These are phyloP conservation scores for Enchytraeus crypticus DNA, from an alignment of 2,888 invertebrate species.

Conservation along the genomic window DNA sequence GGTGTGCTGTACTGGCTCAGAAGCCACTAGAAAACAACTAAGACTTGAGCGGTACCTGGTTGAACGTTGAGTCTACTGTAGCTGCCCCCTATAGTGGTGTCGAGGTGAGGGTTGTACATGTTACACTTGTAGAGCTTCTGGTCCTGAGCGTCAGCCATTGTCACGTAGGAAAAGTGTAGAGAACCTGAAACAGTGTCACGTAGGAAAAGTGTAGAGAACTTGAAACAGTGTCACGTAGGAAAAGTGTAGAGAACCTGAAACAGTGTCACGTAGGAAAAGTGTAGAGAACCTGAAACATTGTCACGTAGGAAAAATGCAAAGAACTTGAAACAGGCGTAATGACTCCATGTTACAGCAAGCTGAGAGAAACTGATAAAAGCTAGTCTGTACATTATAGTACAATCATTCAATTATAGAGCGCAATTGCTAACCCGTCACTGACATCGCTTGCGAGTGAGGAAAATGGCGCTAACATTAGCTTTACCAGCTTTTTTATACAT, in stretches of 20 bases:
- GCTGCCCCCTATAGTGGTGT: conserved; percentile 3
- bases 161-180: conserved; percentile 7
- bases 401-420: too few relatives aligned
- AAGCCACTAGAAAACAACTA: too few relatives aligned
- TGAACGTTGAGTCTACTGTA: conserved; percentile 5
- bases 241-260: conserved; percentile 6
- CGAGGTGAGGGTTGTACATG: conserved; percentile 7
- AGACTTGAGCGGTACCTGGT: neutral
- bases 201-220: too few relatives aligned
- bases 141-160: neutral
- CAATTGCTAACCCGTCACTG: too few relatives aligned
- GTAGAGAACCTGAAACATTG: neutral
- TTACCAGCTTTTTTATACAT: too few relatives aligned
- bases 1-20: too few relatives aligned
- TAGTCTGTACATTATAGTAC: too few relatives aligned
- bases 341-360: too few relatives aligned
- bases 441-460: too few relatives aligned
- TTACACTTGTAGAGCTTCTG: conserved; percentile 7
- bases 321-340: neutral
- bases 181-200: conserved; percentile 3
- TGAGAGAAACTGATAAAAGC: too few relatives aligned
- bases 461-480: too few relatives aligned
- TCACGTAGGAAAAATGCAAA: conserved; percentile 1
- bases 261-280: too few relatives aligned
- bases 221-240: neutral